phyloP scores from a whole-genome alignment of 2,888 invertebrate genomes.

The Amphipyra berbera region DNA sequence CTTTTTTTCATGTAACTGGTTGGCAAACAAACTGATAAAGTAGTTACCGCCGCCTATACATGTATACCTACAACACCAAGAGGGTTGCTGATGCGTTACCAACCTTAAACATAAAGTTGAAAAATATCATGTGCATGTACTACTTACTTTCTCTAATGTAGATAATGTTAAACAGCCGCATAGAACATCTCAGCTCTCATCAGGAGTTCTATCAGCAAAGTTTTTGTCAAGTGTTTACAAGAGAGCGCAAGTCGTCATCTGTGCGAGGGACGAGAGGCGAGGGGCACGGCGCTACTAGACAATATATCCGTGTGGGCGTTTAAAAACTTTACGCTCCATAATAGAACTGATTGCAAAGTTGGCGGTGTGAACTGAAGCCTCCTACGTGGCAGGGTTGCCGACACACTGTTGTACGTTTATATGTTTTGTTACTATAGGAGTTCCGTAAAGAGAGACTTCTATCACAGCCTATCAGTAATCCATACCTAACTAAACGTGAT shows the following conservation, averaged over 20 bases:
- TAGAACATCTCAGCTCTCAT: neutral
- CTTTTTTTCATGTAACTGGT: too few species aligned
- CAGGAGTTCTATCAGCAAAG: slow-evolving; percentile 1
- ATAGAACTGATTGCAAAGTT: slow-evolving; percentile 30
- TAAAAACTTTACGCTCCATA: slow-evolving; percentile 34
- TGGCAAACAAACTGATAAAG: too few species aligned
- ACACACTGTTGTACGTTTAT: neutral
- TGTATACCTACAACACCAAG: too few species aligned
- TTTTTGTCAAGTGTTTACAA: slow-evolving; percentile 6
- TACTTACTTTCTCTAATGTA: too few species aligned
- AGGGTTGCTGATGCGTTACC: too few species aligned
- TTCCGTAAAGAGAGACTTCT: neutral
- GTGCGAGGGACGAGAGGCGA: neutral
- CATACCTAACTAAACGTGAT: too few species aligned
- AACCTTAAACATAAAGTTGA: too few species aligned
- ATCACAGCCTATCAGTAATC: neutral
- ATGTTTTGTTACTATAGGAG: neutral
- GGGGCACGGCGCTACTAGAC: slow-evolving; percentile 4
- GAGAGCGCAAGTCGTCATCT: slow-evolving; percentile 8
- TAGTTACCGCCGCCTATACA: too few species aligned
- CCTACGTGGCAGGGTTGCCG: slow-evolving; percentile 14
- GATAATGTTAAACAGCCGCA: neutral
- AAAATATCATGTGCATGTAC: too few species aligned
- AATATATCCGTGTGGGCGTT: slow-evolving; percentile 25
- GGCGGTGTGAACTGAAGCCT: slow-evolving; percentile 11